Evolutionary conservation across 2,113 vertebrate genomes (phyloP).

Genomic region (Melanocharis versteri): DNA sequence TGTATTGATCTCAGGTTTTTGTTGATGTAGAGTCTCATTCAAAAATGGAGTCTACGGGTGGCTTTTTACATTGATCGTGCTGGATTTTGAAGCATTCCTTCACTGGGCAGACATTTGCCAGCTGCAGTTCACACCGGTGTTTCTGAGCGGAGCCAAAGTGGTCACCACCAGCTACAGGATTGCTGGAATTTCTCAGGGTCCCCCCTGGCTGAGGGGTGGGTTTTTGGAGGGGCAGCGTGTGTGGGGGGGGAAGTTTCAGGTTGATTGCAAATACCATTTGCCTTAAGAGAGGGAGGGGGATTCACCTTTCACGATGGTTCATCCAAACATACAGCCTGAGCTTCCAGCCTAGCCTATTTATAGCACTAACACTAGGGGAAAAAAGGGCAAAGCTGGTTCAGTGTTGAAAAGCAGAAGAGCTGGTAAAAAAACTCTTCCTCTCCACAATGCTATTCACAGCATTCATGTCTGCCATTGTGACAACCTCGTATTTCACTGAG

Average conservation of each 20-base stretch:
- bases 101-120: neutral
- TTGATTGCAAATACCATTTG: neutral
- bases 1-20: neutral
- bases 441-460: neutral
- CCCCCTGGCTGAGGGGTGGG: no score
- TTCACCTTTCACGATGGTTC: neutral
- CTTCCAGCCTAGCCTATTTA: neutral
- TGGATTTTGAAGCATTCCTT: neutral
- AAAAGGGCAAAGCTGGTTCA: neutral
- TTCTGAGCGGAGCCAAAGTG: neutral
- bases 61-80: neutral
- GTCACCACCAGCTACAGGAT: neutral
- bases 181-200: neutral
- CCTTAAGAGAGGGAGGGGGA: neutral
- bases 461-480: neutral
- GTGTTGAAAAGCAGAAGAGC: neutral
- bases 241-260: neutral
- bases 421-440: neutral
- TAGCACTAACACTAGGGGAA: neutral
- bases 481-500: neutral
- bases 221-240: rapidly evolving
- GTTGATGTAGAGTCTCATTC: neutral
- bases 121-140: rapidly evolving
- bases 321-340: neutral
- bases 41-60: rapidly evolving